These are phyloP conservation scores for Aeoliscus strigatus DNA, from an alignment of 2,797 vertebrate species.

Conservation along the genomic window DNA sequence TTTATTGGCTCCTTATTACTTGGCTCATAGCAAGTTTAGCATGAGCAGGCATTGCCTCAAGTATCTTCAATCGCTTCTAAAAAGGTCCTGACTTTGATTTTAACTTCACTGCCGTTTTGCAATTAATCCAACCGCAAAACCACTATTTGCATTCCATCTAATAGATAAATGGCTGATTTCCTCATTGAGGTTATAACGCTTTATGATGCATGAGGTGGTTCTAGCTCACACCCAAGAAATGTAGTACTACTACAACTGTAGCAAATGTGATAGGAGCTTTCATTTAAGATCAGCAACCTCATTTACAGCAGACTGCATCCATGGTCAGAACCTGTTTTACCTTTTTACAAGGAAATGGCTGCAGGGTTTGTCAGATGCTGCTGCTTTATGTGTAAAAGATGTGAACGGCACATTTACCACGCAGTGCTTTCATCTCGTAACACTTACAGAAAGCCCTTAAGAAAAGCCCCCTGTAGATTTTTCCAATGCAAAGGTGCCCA, in stretches of 20 bases:
- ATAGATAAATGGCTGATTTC: conserved; percentile 49
- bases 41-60: conserved; percentile 36
- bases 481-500: conserved; percentile 9
- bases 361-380: conserved; percentile 16
- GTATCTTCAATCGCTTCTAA: conserved; percentile 60
- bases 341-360: conserved; percentile 42
- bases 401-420: conserved; percentile 19
- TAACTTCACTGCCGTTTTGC: conserved; percentile 35
- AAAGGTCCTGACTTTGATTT: conserved; percentile 47
- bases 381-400: conserved; percentile 32
- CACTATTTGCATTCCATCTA: conserved; percentile 53
- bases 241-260: too few relatives aligned
- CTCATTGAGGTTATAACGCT: too few relatives aligned
- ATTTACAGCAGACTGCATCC: conserved; percentile 32
- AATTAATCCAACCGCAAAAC: conserved; percentile 49
- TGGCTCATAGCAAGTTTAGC: conserved; percentile 45
- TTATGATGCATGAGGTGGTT: too few relatives aligned
- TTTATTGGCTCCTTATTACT: conserved; percentile 56
- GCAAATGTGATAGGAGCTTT: too few relatives aligned
- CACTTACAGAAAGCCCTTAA: conserved; percentile 1
- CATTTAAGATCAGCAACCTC: conserved; percentile 23
- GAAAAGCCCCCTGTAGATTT: neutral
- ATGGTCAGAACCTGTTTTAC: conserved; percentile 12
- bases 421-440: conserved; percentile 9
- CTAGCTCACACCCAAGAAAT: too few relatives aligned